Evolutionary conservation across 2,113 vertebrate species (phyloP), one percentile per base, ranked within the genome.

Genomic region (Lethenteron camtschaticum): DNA sequence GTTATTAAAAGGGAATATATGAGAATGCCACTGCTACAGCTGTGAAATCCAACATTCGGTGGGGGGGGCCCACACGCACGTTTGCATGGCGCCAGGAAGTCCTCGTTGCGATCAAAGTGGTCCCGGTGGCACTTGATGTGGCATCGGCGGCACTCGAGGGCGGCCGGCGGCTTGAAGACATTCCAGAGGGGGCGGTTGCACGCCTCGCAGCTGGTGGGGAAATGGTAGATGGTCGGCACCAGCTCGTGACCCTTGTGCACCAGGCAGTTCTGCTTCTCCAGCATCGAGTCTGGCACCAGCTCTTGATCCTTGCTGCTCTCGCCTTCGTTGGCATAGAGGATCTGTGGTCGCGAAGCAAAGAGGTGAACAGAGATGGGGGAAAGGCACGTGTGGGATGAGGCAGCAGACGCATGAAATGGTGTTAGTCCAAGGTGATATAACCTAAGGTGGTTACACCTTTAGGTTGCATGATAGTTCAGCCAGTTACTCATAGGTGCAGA

Each of bases 271-370:
- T n/a, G 24, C n/a, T 66, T 66, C 10, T 11, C 63, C 10, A 66
- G 9, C 9, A 66, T n/a, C 24, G 63, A 66, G n/a, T 66, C 63
- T 66, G 63, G n/a, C n/a, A 66, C 63, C n/a, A 66, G 24, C 63
- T 66, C 63, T 24, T 9, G 24, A 24, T 66, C 63, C 63, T 66
- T 66, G n/a, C 63, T 66, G 63, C 94, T 89, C 79, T 99, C 94
- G 16, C 94, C 94, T 82, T 99, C 94, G 71, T 99, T 99, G 77
- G 90, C 94, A 14, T 99, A 99, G 9, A 99, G 79, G 73, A 99
- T 96, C 94, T 99, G 76, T 9, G 12, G 9, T 41, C 5, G 41
- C 41, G 41, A 41, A 41, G 41, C 5, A 41, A 41, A 41, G 41
- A 41, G 41, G 41, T 41, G 41, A 41, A 41, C 41, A 41, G 41